phyloP scores from a whole-genome alignment of 2,797 vertebrate genomes.

The Manis javanica region DNA sequence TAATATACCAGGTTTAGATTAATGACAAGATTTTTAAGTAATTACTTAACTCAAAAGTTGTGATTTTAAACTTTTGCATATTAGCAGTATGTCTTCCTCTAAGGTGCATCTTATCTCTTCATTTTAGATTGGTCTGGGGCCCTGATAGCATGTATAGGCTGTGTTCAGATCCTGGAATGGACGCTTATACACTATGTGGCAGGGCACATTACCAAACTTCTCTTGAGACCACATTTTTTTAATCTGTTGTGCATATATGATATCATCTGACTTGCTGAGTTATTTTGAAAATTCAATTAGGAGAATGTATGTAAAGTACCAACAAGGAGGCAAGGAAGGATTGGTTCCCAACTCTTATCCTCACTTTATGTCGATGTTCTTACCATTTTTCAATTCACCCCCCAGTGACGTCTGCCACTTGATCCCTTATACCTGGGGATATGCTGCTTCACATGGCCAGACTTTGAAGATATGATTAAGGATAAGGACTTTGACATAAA shows the following conservation, averaged over 20 bases:
- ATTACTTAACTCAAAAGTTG: neutral
- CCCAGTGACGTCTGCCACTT: neutral
- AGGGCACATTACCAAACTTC: neutral
- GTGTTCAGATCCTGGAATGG: neutral
- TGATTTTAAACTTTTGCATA: neutral
- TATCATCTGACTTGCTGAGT: neutral
- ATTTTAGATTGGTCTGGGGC: neutral
- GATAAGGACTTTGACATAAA: neutral
- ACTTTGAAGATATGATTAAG: neutral
- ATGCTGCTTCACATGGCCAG: neutral
- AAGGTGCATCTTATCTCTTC: neutral
- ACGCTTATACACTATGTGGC: neutral
- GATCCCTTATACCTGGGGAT: neutral
- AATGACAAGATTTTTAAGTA: neutral
- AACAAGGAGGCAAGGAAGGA: neutral
- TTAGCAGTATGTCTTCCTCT: neutral
- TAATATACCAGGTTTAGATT: neutral
- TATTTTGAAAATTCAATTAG: neutral
- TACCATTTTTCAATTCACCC: neutral
- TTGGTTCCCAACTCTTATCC: neutral
- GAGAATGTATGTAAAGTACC: neutral
- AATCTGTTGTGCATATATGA: neutral
- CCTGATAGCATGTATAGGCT: neutral
- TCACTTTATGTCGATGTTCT: neutral
- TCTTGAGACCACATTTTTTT: neutral